Percentiles rank a stretch among this genome's conserved stretches.
phyloP scores from a whole-genome alignment of 2,797 vertebrate genomes.

The Hylomyscus alleni region DNA sequence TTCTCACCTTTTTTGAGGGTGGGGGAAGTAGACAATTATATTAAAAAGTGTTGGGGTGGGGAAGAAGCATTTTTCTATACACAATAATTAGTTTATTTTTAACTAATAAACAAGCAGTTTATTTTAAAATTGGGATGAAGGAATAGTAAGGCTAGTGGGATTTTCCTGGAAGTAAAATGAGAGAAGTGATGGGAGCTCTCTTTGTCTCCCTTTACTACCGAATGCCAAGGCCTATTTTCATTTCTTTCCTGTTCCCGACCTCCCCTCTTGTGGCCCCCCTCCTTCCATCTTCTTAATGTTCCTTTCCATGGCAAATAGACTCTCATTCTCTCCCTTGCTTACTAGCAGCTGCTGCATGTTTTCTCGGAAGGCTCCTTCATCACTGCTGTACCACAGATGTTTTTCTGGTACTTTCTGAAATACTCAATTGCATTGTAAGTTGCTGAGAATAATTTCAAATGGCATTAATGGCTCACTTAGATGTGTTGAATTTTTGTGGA shows the following conservation, averaged over 20 bases:
- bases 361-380: neutral
- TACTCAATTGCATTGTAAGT: neutral
- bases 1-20: neutral
- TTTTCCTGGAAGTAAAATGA: neutral
- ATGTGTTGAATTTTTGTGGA: neutral
- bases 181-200: neutral
- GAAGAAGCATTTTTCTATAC: neutral
- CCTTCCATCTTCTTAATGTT: neutral
- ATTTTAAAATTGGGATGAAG: neutral
- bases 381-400: neutral
- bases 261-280: neutral
- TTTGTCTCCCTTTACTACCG: neutral
- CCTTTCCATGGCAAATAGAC: neutral
- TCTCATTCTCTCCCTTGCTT: neutral
- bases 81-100: neutral
- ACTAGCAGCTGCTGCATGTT: neutral
- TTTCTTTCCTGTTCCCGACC: neutral
- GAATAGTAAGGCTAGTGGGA: neutral
- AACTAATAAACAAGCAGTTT: neutral
- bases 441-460: conserved; percentile 58
- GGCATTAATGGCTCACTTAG: conserved; percentile 35
- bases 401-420: conserved; percentile 48
- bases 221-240: neutral
- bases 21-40: neutral
- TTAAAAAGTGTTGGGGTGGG: neutral